Base-by-base conservation (phyloP, 2,113 vertebrate species). In the Aptenodytes forsteri region DNA sequence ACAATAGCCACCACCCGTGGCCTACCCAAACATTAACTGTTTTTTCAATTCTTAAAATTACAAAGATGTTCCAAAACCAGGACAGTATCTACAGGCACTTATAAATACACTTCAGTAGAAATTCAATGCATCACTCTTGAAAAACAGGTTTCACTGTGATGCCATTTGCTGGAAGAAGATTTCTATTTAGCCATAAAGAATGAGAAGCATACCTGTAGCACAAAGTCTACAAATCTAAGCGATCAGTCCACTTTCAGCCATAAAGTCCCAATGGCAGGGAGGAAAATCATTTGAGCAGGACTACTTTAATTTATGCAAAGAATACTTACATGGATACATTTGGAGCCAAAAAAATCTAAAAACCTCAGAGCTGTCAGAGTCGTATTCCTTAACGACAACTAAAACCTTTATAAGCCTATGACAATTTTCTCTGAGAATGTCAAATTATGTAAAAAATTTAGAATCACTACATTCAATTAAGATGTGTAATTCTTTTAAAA, bases 1-100 rank as follows among this genome's bases (percentile, higher is more conserved):
- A 64, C 25, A 80, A 32, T 1, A 72, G 18, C 20, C 44, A 44
- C 23, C 23, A 69, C 27, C 0, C 0, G 0, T 71, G 42, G 46
- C 25, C 50, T 75, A 71, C 10, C 27, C 18, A 90, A 85, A 54
- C 25, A 69, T 0, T 7, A 16, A 36, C 12, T 54, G 7, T 29
- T 72, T 72, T 71, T 77, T 40, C 8, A 59, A 46, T 61, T 72
- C 15, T 79, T 76, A 80, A 82, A 83, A 34, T 40, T 85, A 62
- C 1, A 40, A 90, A 73, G 30, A 38, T n/a, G 20, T 36, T 81
- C 54, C 52, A 65, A 76, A 93, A 66, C 6, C 14, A 81, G 23
- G 20, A 64, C 21, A 77, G 29, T 22, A 81, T 59, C 26, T 64
- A 58, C 26, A 72, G 11, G 13, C n/a, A 85, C 27, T 56, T 83